These are phyloP conservation scores for Ethmia dodecea DNA, from an alignment of 2,888 invertebrate genomes.

Conservation along the genomic window DNA sequence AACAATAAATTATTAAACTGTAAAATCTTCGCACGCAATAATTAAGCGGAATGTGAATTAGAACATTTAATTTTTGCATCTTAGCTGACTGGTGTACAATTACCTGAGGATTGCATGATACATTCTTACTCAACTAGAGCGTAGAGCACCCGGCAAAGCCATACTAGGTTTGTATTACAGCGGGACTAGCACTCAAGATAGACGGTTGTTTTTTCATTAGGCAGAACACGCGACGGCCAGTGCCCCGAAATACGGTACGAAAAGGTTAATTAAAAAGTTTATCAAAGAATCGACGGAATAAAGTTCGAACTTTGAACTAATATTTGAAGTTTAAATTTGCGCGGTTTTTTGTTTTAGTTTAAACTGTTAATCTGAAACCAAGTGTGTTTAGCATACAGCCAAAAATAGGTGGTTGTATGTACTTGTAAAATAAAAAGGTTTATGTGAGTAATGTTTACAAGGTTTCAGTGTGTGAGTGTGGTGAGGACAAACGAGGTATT, in stretches of 20 bases:
- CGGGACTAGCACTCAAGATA: slow-evolving; percentile 50
- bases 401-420: not conserved
- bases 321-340: not conserved
- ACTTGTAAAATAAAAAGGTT: not conserved
- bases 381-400: not conserved
- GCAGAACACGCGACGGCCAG: slow-evolving; percentile 20
- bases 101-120: slow-evolving; percentile 47
- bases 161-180: slow-evolving; percentile 47
- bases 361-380: not conserved
- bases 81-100: no score
- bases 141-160: slow-evolving; percentile 45
- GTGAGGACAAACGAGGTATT: slow-evolving; percentile 40
- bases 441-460: slow-evolving; percentile 13
- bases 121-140: slow-evolving; percentile 70
- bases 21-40: no score
- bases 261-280: slow-evolving; percentile 7
- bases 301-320: slow-evolving; percentile 1
- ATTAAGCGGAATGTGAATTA: no score
- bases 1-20: no score
- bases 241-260: slow-evolving; percentile 24
- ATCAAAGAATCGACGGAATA: not conserved
- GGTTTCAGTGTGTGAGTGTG: slow-evolving; percentile 27
- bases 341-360: not conserved
- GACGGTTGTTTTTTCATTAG: slow-evolving; percentile 49
- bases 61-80: no score